A percentile compares a stretch with the other conserved stretches of the same genome.
These are phyloP conservation scores for Carposina sasakii DNA, from an alignment of 1,140 invertebrate species.

Conservation along the genomic window DNA sequence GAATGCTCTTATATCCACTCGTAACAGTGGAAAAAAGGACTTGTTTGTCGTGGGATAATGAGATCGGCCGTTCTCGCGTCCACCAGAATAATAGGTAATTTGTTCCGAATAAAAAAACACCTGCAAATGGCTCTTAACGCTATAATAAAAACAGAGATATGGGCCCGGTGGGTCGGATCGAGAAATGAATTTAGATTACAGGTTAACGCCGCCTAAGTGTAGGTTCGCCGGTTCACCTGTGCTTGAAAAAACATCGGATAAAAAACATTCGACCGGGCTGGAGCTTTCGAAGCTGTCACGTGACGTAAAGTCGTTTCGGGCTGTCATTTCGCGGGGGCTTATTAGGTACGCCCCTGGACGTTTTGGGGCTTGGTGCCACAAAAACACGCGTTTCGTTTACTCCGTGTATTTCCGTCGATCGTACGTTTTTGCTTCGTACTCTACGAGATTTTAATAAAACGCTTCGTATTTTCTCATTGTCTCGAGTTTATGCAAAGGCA, in stretches of 20 bases:
- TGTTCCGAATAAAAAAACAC: constrained; percentile 66
- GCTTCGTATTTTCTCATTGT: no score
- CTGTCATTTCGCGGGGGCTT: constrained; percentile 32
- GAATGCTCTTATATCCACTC: no score
- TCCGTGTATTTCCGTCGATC: no score
- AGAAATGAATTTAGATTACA: constrained; percentile 73
- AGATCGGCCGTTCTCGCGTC: constrained; percentile 45
- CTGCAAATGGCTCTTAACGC: constrained; percentile 61
- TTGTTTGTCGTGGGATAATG: constrained; percentile 45
- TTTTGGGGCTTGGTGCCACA: no score
- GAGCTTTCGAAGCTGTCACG: constrained; percentile 38
- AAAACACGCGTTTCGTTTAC: no score
- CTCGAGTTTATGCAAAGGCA: no score
- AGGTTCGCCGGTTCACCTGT: constrained; percentile 60
- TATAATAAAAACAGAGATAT: constrained; percentile 70
- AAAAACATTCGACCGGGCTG: constrained; percentile 35
- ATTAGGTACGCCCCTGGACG: no score
- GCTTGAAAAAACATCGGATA: constrained; percentile 48
- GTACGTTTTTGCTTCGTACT: no score
- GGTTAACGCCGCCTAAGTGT: constrained; percentile 68
- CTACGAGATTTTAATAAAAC: no score
- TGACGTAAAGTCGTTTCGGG: constrained; percentile 31
- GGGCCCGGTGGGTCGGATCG: constrained; percentile 59
- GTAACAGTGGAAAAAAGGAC: constrained; percentile 29
- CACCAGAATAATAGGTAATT: constrained; percentile 67